Base-by-base conservation (phyloP, 1,140 invertebrate species). In the Drosophila subobscura region DNA sequence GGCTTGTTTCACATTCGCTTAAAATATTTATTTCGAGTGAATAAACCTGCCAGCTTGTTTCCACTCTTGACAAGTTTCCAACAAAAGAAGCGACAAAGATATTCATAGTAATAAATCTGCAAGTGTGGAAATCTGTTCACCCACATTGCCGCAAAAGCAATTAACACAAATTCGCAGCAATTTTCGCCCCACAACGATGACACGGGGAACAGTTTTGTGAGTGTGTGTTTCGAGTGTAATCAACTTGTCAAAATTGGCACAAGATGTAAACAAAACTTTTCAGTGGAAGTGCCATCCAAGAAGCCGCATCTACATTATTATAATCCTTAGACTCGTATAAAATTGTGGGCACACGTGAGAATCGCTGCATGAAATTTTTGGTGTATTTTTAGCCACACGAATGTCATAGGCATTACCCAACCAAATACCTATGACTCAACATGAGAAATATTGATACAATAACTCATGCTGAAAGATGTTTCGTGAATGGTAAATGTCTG, bases 31-130 rank as follows among this genome's bases (percentile, higher is more conserved):
- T 66, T 73, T 49, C 7, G 14, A 52, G 53, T 53, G 47, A 54
- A 75, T 73, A 71, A 57, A 55, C 59, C 58, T 41, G 22, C 23
- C 6, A 42, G 7, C 41, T 16, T 14, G 23, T 29, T 52, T 41
- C 16, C 25, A 29, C 47, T 70, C 57, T 77, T 76, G 65, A 76
- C 53, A 77, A 70, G 72, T 55, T 76, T 64, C 74, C 72, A 77
- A 76, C 25, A 47, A 57, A 25, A 23, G 22, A 54, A 46, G 57
- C 40, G 20, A 29, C 20, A 33, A 40, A 50, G 25, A 41, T 20
- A 52, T 29, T 50, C 60, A 50, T 33, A 63, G 40, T n/a, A 42
- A 46, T 71, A 60, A 71, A 51, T 51, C 29, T 12, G 42, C 50
- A 22, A 72, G 53, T 55, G 65, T 47, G 63, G 70, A 73, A 54